Percentiles rank a stretch among this genome's conserved stretches.
Evolutionary conservation across 2,797 vertebrate species (phyloP).

Genomic region (Botia almorhae): DNA sequence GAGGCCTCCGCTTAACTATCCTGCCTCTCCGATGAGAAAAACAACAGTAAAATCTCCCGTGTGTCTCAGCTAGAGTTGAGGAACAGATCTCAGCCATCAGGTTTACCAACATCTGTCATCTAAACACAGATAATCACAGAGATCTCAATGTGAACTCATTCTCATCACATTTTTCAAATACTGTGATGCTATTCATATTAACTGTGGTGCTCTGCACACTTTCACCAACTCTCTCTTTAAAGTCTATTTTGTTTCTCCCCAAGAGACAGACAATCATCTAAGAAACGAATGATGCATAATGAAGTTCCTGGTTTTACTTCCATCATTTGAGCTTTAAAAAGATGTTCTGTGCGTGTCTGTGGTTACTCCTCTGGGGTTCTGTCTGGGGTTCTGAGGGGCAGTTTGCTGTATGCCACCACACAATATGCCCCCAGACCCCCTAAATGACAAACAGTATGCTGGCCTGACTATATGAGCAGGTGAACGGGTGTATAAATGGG

Average conservation of each 20-base stretch:
- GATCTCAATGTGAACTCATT: no score
- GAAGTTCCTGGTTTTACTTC: background rate
- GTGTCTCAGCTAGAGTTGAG: background rate
- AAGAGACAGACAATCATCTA: background rate
- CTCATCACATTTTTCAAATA: no score
- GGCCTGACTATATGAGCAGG: constrained; percentile 62
- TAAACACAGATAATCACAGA: no score
- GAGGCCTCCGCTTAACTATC: background rate
- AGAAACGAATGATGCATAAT: background rate
- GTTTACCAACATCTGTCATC: no score
- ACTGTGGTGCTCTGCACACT: background rate
- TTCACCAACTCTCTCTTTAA: background rate
- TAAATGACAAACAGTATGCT: constrained; percentile 10
- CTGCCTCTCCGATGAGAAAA: background rate
- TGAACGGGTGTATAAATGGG: constrained; percentile 65
- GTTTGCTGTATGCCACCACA: constrained; percentile 47
- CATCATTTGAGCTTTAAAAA: background rate
- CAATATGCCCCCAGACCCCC: constrained; percentile 17
- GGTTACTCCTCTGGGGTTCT: constrained; percentile 31
- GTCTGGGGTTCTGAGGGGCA: constrained; percentile 18
- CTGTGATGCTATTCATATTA: background rate
- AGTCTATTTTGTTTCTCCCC: no score
- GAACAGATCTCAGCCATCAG: background rate
- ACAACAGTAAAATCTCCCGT: background rate
- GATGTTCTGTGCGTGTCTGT: background rate